Evolutionary conservation across 2,797 vertebrate genomes (phyloP), one percentile per base, ranked within the genome.

Genomic region (Scomberomorus guttatus): DNA sequence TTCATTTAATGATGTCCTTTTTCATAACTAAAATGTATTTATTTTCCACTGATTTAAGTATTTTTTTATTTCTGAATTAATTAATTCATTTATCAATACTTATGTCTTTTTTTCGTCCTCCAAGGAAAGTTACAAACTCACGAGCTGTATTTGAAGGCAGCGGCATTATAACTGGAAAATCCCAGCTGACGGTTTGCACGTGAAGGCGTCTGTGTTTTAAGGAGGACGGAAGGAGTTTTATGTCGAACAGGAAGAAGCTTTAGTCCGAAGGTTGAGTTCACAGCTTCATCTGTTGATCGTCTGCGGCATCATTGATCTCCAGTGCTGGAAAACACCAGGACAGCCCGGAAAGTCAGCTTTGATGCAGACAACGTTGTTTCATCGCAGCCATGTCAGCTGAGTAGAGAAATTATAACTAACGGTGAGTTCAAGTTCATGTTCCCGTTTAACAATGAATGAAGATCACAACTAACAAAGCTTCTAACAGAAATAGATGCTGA

Each of bases 211-310:
- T 27, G 3, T 20, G 39, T 20, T 20, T 75, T 22, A 72, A 64
- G 63, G 15, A 7, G n/a, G 61, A 59, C 90, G 91, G 92, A 92
- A 90, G 77, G 10, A 72, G 83, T 70, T 72, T 32, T 5, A 0
- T 0, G 27, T 29, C 22, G 48, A 18, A 70, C 79, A 86, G 89
- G 90, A 91, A 92, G 74, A 32, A 60, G 71, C 6, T 18, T 66
- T 25, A 24, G 22, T 39, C 59, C 12, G 9, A 75, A 71, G 83
- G 42, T 79, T 76, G 62, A 65, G 32, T 44, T 74, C 59, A 32
- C 29, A 1, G 42, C 60, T 5, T 2, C 39, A 37, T 6, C 29
- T 80, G 59, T 68, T 81, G 51, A 62, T 32, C 0, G 2, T 8
- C 22, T 1, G 9, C 0, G 1, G 0, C 59, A 34, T 25, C 0